phyloP scores from a whole-genome alignment of 2,113 vertebrate genomes.

The Gallinago jamesoni region DNA sequence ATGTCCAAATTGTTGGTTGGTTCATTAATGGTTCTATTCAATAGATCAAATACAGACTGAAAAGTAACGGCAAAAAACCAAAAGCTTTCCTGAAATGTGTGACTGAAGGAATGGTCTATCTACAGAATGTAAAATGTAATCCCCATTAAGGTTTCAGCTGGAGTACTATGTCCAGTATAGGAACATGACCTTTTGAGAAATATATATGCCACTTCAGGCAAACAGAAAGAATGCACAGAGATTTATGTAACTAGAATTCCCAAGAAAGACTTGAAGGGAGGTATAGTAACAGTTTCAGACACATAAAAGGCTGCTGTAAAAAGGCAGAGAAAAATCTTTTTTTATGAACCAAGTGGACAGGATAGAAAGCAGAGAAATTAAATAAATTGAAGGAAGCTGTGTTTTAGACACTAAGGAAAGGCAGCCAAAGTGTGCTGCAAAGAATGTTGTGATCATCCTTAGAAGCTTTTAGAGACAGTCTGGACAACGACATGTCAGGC shows the following conservation, averaged over 20 bases:
- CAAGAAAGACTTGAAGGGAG: neutral
- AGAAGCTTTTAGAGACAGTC: neutral
- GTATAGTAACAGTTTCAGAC: neutral
- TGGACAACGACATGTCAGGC: neutral
- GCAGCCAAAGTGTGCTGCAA: neutral
- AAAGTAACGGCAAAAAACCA: neutral
- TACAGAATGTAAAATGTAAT: neutral
- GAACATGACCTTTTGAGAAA: neutral
- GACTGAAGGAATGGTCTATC: neutral
- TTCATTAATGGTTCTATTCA: neutral
- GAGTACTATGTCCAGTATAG: neutral
- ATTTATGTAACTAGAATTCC: neutral
- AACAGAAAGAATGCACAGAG: neutral
- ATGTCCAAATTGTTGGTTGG: neutral
- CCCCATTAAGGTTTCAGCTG: neutral
- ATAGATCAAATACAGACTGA: neutral
- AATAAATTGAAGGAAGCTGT: neutral
- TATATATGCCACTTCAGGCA: neutral
- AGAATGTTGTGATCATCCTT: neutral
- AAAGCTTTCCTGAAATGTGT: neutral
- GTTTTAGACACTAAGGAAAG: neutral
- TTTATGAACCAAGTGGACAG: neutral
- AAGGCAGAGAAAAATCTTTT: neutral
- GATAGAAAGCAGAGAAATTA: neutral
- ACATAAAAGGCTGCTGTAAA: neutral